Base-by-base conservation (phyloP, 2,888 invertebrate species). In the Nomada fucata region DNA sequence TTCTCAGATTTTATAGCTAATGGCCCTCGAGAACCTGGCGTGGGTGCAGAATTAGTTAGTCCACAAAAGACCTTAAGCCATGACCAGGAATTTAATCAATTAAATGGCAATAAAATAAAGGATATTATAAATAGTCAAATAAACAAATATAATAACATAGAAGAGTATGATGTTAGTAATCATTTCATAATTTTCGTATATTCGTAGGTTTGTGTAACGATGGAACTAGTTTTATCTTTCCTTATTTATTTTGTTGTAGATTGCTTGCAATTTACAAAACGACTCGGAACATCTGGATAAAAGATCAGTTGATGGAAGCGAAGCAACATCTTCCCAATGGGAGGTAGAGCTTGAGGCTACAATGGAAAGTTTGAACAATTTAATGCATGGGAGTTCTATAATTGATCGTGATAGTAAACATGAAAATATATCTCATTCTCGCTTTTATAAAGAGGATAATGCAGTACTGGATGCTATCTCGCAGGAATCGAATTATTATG, bases 321-420 rank as follows among this genome's bases (percentile, higher is more conserved):
- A 96, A 86, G 94, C 94, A 67, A 96, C 96, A 0, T 95, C 95
- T 82, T 96, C 96, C 3, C 96, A 96, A 1, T 97, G 97, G 97
- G 97, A 97, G 80, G 94, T 96, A 50, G 97, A 97, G 91, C 92
- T 97, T 10, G 97, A 96, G 91, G 96, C 96, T 67, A 97, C 97
- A 0, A 96, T 97, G n/a, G 96, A 97, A 89, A 97, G 97, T 89
- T 93, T 97, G 7, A 97, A 97, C 92, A 96, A 96, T 88, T 82
- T 91, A 59, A 84, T 92, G 7, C 71, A 88, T 15, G 83, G 86
- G 44, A 89, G 86, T 68, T 50, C 86, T 5, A 69, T 69, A 10
- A 70, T 52, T 20, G 72, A 82, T 23, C 73, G 65, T 13, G 70
- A 84, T 23, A 76, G 60, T n/a, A 83, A 74, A 13, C 29, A 63